A percentile compares a stretch with the other conserved stretches of the same genome.
Evolutionary conservation across 2,888 invertebrate genomes (phyloP).

Genomic region (Dusona sp.): DNA sequence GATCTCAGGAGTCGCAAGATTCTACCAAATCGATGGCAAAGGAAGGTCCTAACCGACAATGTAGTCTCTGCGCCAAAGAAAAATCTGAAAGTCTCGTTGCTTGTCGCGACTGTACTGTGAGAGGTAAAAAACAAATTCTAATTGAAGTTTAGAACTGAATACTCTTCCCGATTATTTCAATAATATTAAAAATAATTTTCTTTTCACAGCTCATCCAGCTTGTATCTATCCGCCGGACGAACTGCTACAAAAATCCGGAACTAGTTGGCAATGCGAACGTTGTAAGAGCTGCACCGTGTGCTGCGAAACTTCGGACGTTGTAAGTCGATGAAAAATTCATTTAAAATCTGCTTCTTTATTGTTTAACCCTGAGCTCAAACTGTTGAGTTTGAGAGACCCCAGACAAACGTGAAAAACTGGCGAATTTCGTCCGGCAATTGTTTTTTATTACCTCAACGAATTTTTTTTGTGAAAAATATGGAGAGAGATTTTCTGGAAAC

Average conservation of each 20-base stretch:
- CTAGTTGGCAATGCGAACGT: constrained; percentile 95
- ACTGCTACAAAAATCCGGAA: constrained; percentile 88
- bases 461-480: no score
- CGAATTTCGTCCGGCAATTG: no score
- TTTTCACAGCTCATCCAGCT: constrained; percentile 87
- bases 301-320: constrained; percentile 90
- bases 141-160: background rate
- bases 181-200: constrained; percentile 15
- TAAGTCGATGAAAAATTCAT: constrained; percentile 84
- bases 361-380: background rate
- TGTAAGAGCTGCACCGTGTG: constrained; percentile 95
- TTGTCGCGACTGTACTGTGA: constrained; percentile 90
- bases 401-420: no score
- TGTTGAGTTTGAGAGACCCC: no score
- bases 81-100: constrained; percentile 87
- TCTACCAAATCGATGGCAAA: constrained; percentile 74
- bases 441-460: no score
- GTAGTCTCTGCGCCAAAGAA: constrained; percentile 82
- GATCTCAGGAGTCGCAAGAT: constrained; percentile 79
- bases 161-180: background rate
- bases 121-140: constrained; percentile 85
- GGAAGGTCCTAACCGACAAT: constrained; percentile 81
- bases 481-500: no score
- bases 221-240: constrained; percentile 89
- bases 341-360: background rate